Evolutionary conservation across 2,888 invertebrate species (phyloP).

Genomic region (Sialis fuliginosa): DNA sequence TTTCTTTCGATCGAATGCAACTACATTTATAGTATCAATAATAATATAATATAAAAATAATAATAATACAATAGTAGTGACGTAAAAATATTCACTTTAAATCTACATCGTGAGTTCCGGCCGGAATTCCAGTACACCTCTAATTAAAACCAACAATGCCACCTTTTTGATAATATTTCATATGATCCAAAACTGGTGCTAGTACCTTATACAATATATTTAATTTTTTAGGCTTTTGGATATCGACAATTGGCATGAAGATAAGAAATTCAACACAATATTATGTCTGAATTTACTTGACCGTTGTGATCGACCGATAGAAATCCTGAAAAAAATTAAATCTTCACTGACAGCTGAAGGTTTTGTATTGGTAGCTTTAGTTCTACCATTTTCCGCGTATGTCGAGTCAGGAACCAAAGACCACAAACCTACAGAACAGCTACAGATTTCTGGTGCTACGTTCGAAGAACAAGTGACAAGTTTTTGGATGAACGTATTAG

Average conservation of each 20-base stretch:
- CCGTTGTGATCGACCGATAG: slow-evolving; percentile 71
- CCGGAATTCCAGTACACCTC: no score
- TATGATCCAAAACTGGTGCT: neutral
- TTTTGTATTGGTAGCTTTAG: slow-evolving; percentile 69
- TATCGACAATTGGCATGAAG: slow-evolving; percentile 43
- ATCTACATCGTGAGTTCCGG: no score
- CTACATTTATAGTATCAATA: no score
- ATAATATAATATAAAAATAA: no score
- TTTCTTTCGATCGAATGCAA: no score
- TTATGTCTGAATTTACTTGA: slow-evolving; percentile 88
- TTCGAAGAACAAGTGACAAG: slow-evolving; percentile 69
- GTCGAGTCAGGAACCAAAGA: slow-evolving; percentile 68
- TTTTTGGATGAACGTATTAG: slow-evolving; percentile 42
- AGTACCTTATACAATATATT: neutral
- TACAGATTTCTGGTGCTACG: slow-evolving; percentile 44
- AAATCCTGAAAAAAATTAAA: slow-evolving; percentile 59
- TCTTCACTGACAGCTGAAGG: slow-evolving; percentile 55
- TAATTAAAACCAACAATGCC: no score
- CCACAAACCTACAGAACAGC: slow-evolving; percentile 49
- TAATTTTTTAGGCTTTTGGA: slow-evolving; percentile 45
- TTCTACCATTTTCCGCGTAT: slow-evolving; percentile 85
- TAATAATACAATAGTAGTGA: no score
- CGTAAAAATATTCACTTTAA: no score
- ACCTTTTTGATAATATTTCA: no score
- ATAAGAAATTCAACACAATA: slow-evolving; percentile 53